Evolutionary conservation across 2,797 vertebrate genomes (phyloP).

Genomic region (Sebastes miniatus): DNA sequence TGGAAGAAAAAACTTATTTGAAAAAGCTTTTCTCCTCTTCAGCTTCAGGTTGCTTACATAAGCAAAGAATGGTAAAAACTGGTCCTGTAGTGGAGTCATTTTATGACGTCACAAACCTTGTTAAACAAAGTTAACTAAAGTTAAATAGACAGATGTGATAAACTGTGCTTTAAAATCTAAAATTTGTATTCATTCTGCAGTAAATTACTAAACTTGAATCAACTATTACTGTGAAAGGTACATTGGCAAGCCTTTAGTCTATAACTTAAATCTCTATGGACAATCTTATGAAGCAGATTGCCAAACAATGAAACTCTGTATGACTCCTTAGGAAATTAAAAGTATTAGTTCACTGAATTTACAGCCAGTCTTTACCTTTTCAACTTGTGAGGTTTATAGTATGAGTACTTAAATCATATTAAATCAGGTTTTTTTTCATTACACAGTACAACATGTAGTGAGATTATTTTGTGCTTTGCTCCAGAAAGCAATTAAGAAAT

Average conservation of each 20-base stretch:
- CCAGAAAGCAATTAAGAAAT: not conserved
- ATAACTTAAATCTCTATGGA: not conserved
- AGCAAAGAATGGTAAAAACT: slow-evolving; percentile 16
- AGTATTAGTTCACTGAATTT: slow-evolving; percentile 3
- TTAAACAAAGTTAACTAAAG: not conserved
- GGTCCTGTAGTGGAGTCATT: not conserved
- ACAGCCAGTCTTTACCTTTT: not conserved
- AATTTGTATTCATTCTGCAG: not conserved
- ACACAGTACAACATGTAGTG: not conserved
- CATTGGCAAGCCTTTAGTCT: not conserved
- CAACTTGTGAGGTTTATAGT: not conserved
- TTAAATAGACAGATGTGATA: not conserved
- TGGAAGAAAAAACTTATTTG: slow-evolving; percentile 23
- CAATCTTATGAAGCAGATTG: not conserved
- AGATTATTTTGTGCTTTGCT: too few relatives aligned
- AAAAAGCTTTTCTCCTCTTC: slow-evolving; percentile 27
- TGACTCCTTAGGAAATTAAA: slow-evolving; percentile 11
- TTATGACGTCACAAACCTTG: not conserved
- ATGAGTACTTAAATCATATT: not conserved
- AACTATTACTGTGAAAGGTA: slow-evolving; percentile 9
- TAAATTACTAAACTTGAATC: slow-evolving; percentile 8
- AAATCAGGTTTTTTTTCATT: not conserved
- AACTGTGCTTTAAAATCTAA: slow-evolving; percentile 1
- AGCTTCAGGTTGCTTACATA: slow-evolving; percentile 30
- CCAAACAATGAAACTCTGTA: slow-evolving; percentile 24